Percentiles rank a stretch among this genome's conserved stretches.
phyloP scores from a whole-genome alignment of 2,797 vertebrate genomes.

The Sandelia bainsii region DNA sequence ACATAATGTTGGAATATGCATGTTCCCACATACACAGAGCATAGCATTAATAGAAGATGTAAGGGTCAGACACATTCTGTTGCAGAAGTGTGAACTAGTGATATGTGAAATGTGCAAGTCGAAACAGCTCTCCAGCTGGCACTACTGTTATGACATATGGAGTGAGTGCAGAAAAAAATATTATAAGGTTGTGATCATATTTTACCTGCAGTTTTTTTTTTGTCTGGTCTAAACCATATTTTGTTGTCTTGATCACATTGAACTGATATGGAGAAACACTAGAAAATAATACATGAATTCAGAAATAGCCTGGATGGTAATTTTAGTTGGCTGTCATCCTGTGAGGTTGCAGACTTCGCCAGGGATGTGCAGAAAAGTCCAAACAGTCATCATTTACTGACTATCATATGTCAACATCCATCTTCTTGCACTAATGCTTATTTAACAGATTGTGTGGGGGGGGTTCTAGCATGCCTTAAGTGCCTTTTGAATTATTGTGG shows the following conservation, averaged over 20 bases:
- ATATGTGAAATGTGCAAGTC: conserved; percentile 48
- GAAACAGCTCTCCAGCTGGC: conserved; percentile 58
- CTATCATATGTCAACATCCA: conserved; percentile 40
- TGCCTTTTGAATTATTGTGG: conserved; percentile 29
- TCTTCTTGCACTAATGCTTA: conserved; percentile 16
- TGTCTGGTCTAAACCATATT: conserved; percentile 24
- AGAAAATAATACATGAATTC: background rate
- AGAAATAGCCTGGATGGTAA: conserved; percentile 8
- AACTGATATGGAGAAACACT: background rate
- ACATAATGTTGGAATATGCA: conserved; percentile 42
- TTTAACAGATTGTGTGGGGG: conserved; percentile 34
- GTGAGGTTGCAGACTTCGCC: conserved; percentile 7
- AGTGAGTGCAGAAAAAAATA: conserved; percentile 25
- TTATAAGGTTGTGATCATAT: conserved; percentile 30
- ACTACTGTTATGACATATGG: conserved; percentile 53
- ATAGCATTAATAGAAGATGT: conserved; percentile 43
- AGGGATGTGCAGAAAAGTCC: conserved; percentile 10
- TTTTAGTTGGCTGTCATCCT: conserved; percentile 18
- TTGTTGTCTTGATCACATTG: background rate
- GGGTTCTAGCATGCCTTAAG: conserved; percentile 22
- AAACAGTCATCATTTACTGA: conserved; percentile 14
- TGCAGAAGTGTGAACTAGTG: conserved; percentile 44
- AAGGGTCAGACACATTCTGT: conserved; percentile 30
- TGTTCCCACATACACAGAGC: conserved; percentile 25
- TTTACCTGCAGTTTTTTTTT: conserved; percentile 48